phyloP scores from a whole-genome alignment of 1,140 invertebrate genomes.

The Ylistrum balloti region DNA sequence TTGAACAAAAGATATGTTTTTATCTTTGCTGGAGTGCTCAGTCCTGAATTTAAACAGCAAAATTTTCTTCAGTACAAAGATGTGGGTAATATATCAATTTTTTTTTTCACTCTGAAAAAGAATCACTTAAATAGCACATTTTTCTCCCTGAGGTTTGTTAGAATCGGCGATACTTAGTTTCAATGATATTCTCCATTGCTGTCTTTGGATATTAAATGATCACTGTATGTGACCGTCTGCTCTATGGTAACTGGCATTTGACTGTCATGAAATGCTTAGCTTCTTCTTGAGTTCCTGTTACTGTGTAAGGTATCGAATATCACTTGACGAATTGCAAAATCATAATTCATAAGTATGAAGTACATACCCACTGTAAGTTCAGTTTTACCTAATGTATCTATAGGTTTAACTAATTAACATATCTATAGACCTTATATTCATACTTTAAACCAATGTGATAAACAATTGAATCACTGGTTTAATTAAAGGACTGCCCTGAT shows the following conservation, averaged over 20 bases:
- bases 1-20: not conserved
- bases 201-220: too few relatives aligned
- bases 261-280: not conserved
- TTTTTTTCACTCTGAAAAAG: too few relatives aligned
- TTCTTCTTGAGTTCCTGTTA: not conserved
- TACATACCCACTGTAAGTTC: not conserved
- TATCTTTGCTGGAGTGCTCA: not conserved
- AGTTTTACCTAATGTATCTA: not conserved
- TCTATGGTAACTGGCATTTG: not conserved
- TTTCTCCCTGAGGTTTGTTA: too few relatives aligned
- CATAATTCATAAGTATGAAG: not conserved
- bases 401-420: not conserved
- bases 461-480: not conserved
- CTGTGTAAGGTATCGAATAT: slow-evolving; percentile 19
- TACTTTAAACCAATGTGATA: not conserved
- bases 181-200: too few relatives aligned
- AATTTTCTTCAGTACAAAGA: too few relatives aligned
- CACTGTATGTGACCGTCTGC: not conserved
- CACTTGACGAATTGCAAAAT: not conserved
- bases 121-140: too few relatives aligned
- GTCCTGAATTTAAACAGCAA: too few relatives aligned
- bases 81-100: too few relatives aligned
- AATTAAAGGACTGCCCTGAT: not conserved
- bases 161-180: too few relatives aligned
- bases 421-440: not conserved